These are phyloP conservation scores for Agonum fuliginosum DNA, from an alignment of 2,888 invertebrate species.

Conservation along the genomic window DNA sequence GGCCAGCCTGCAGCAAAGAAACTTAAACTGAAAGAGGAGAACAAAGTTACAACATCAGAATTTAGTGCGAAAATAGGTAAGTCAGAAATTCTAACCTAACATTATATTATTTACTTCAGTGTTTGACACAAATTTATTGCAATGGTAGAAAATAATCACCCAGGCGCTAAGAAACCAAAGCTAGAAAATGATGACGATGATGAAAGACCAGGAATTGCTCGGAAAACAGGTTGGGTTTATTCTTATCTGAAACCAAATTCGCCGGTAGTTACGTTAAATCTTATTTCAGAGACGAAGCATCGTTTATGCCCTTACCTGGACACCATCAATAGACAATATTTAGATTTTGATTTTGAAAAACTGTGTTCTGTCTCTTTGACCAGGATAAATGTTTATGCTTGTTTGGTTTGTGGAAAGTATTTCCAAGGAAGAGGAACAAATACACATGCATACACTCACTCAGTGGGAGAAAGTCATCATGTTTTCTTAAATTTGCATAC, in stretches of 20 bases:
- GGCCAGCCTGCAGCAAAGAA: slow-evolving; percentile 11
- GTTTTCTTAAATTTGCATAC: slow-evolving; percentile 98
- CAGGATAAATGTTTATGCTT: slow-evolving; percentile 99
- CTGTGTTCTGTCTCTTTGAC: slow-evolving; percentile 98
- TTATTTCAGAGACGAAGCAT: slow-evolving; percentile 65
- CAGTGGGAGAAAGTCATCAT: slow-evolving; percentile 98
- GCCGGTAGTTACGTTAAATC: neutral
- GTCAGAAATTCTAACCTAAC: slow-evolving; percentile 3
- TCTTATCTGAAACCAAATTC: slow-evolving; percentile 7
- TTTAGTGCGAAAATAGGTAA: slow-evolving; percentile 6
- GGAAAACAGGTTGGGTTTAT: slow-evolving; percentile 12
- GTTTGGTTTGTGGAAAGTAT: slow-evolving; percentile 99
- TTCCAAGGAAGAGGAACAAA: slow-evolving; percentile 97
- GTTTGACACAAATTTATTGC: neutral
- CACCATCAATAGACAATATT: slow-evolving; percentile 95
- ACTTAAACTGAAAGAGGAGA: slow-evolving; percentile 30
- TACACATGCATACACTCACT: slow-evolving; percentile 99
- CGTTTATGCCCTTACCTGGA: slow-evolving; percentile 96
- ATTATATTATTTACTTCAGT: neutral
- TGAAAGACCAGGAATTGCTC: neutral
- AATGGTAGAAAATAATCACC: neutral
- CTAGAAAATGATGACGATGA: neutral
- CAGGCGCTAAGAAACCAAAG: neutral
- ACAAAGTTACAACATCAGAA: neutral
- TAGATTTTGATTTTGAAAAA: slow-evolving; percentile 99